Percentiles rank a stretch among this genome's conserved stretches.
Conservation (phyloP, 2,888 invertebrate genomes). For the Ormyrus thymus region DNA sequence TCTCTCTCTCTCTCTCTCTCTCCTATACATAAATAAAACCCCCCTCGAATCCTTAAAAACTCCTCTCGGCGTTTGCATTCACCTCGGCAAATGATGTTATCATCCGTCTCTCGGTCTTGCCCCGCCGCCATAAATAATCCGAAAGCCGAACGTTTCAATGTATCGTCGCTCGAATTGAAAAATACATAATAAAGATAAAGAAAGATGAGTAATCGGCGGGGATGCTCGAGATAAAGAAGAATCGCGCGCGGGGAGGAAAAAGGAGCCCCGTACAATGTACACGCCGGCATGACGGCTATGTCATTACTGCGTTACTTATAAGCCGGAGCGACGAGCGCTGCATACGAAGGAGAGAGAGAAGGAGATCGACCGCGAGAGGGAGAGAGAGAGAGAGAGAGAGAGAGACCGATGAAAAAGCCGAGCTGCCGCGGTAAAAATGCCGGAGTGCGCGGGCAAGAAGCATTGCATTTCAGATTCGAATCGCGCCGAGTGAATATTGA, state of each 20-base stretch:
- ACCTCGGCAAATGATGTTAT: constrained; percentile 9
- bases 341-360: constrained; percentile 60
- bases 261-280: neutral
- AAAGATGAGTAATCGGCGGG: constrained; percentile 18
- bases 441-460: constrained; percentile 59
- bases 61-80: neutral
- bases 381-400: constrained; percentile 10
- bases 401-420: constrained; percentile 60
- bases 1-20: too few species aligned
- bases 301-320: constrained; percentile 72
- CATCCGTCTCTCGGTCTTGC: neutral
- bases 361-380: constrained; percentile 3
- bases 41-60: neutral
- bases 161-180: constrained; percentile 15
- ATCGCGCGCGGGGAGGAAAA: neutral
- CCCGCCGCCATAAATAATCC: constrained; percentile 13
- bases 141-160: constrained; percentile 16
- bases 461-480: constrained; percentile 44
- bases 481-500: constrained; percentile 64
- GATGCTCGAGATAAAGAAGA: constrained; percentile 3
- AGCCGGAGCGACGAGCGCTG: constrained; percentile 63
- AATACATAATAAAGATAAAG: constrained; percentile 38
- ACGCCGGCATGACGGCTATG: constrained; percentile 66
- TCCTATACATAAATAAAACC: neutral
- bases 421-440: constrained; percentile 63